phyloP scores from a whole-genome alignment of 2,888 invertebrate species.

The Teinopalpus imperialis region DNA sequence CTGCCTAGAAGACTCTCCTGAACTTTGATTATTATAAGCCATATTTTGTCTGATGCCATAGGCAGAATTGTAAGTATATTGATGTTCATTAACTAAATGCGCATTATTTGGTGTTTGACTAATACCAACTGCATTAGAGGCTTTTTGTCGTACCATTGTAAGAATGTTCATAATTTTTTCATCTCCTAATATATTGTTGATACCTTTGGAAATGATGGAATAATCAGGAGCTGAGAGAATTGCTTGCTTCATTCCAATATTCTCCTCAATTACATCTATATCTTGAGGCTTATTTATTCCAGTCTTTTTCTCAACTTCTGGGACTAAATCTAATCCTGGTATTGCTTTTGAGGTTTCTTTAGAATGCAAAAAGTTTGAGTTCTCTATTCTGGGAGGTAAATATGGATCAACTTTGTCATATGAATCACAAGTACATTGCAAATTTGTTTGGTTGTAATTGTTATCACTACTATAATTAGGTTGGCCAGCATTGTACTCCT shows the following conservation, averaged over 20 bases:
- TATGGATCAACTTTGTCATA: conserved; percentile 41
- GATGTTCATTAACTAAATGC: not conserved
- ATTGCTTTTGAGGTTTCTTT: conserved; percentile 78
- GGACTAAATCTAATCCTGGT: conserved; percentile 88
- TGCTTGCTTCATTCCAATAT: conserved; percentile 19
- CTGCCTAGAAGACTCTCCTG: conserved; percentile 28
- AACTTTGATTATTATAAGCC: conserved; percentile 26
- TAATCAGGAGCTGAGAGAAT: conserved; percentile 64
- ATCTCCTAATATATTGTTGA: conserved; percentile 84
- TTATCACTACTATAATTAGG: conserved; percentile 38
- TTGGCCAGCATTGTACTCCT: conserved; percentile 39
- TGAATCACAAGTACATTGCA: conserved; percentile 52
- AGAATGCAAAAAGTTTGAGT: conserved; percentile 53
- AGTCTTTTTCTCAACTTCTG: conserved; percentile 50
- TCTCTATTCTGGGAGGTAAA: conserved; percentile 35
- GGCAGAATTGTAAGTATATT: conserved; percentile 37
- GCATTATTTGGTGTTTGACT: conserved; percentile 9
- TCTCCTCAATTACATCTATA: conserved; percentile 59
- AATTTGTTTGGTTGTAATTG: conserved; percentile 42
- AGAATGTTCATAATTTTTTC: conserved; percentile 84
- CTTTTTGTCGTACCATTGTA: conserved; percentile 60
- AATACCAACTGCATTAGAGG: conserved; percentile 1
- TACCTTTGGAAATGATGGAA: conserved; percentile 83
- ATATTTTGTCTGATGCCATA: conserved; percentile 44
- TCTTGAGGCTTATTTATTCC: conserved; percentile 38